phyloP scores from a whole-genome alignment of 2,888 invertebrate genomes.

The Synanthedon vespiformis region DNA sequence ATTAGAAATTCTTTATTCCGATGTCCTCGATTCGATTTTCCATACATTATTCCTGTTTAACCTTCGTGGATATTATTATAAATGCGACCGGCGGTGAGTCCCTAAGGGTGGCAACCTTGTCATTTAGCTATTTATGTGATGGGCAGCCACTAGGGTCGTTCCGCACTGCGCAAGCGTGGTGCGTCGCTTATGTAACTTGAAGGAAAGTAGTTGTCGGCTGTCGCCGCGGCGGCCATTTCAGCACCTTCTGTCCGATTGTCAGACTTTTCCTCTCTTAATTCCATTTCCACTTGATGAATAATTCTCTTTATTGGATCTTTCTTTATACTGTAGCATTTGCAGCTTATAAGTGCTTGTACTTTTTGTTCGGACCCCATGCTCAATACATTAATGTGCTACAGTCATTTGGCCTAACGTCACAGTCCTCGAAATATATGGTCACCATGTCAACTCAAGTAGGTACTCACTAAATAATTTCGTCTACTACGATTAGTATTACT shows the following conservation, averaged over 20 bases:
- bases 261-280: background rate
- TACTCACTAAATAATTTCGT: too few species aligned
- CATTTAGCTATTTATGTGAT: constrained; percentile 68
- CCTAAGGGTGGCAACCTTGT: constrained; percentile 66
- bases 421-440: background rate
- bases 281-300: too few species aligned
- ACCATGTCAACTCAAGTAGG: too few species aligned
- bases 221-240: constrained; percentile 21
- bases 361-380: background rate
- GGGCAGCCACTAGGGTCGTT: constrained; percentile 46
- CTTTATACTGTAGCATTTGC: background rate
- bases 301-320: too few species aligned
- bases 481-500: too few species aligned
- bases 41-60: constrained; percentile 61
- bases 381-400: background rate
- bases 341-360: background rate
- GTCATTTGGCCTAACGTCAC: background rate
- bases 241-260: background rate
- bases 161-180: constrained; percentile 52
- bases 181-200: constrained; percentile 57
- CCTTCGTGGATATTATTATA: constrained; percentile 66
- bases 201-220: constrained; percentile 13
- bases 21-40: constrained; percentile 49
- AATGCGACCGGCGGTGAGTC: constrained; percentile 54
- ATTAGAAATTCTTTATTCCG: constrained; percentile 24